Conservation (phyloP, 2,888 invertebrate genomes). For the Stictocephala bisonia region DNA sequence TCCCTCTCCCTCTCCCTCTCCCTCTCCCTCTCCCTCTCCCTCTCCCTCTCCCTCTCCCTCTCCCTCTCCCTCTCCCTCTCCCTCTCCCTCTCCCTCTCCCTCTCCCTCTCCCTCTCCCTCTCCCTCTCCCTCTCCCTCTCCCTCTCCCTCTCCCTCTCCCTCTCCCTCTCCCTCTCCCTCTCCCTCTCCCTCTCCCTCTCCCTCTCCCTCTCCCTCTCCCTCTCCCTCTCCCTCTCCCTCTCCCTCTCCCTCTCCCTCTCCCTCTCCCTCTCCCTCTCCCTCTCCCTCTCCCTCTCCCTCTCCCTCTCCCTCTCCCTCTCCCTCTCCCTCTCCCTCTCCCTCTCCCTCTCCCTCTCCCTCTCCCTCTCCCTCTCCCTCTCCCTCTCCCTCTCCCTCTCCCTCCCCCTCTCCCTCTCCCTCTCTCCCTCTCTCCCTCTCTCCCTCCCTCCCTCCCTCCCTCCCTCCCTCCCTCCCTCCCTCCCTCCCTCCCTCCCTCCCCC, state of each 20-base stretch:
- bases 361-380: conserved; percentile 30
- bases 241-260: neutral
- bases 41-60: conserved; percentile 4
- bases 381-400: conserved; percentile 16
- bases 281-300: conserved; percentile 14
- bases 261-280: conserved; percentile 28
- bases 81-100: neutral
- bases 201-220: conserved; percentile 38
- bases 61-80: neutral
- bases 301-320: neutral
- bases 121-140: neutral
- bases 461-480: conserved; percentile 13
- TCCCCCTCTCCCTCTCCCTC: conserved; percentile 1
- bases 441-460: conserved; percentile 1
- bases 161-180: conserved; percentile 26
- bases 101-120: neutral
- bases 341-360: conserved; percentile 3
- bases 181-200: neutral
- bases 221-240: conserved; percentile 24
- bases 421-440: conserved; percentile 38
- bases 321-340: conserved; percentile 2
- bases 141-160: conserved; percentile 23
- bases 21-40: conserved; percentile 1
- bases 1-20: neutral
- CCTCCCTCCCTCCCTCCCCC: conserved; percentile 15